Evolutionary conservation across 2,113 vertebrate species (phyloP), one percentile per base, ranked within the genome.

Genomic region (Romanogobio albipinnatus): DNA sequence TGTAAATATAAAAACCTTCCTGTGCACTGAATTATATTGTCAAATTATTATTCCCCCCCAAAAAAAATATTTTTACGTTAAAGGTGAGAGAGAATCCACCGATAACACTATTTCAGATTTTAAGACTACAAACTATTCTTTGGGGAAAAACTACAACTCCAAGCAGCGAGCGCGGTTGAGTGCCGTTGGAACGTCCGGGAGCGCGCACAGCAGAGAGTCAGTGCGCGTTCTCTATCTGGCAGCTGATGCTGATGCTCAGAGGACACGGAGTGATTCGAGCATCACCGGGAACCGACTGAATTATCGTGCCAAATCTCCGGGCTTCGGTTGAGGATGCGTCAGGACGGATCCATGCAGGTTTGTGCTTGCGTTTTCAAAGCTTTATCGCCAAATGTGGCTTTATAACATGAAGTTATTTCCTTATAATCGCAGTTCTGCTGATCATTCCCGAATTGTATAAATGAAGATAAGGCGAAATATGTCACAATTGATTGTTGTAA

Each of bases 261-360:
- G 82, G 71, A 79, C 78, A 29, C 59, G 58, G 78, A 82, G 80
- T 70, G 71, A 84, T 71, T n/a, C 29, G 64, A 82, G 64, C 79
- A 84, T 77, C 77, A 59, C 86, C 29, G 66, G 51, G 53, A 51
- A 84, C 24, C 43, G 62, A 76, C 75, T 47, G 47, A 73, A 78
- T n/a, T 64, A 51, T 59, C 29, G 59, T 59, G 71, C 61, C 81
- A 53, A 29, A 47, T 39, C 14, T 33, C n/a, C 6, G 29, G 62
- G 39, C 9, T 56, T 51, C 70, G 56, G 83, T 58, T 39, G 39
- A 85, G 68, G 51, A 89, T 85, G 83, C 84, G 83, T 19, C 88
- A 89, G 83, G 86, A 89, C 88, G 88, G 80, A 76, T 74, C 88
- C 43, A 61, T 87, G 75, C 88, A 89, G 88, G 88, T 89, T 15